Percentiles rank a stretch among this genome's conserved stretches.
Evolutionary conservation across 2,797 vertebrate species (phyloP).

Genomic region (Microcaecilia unicolor): DNA sequence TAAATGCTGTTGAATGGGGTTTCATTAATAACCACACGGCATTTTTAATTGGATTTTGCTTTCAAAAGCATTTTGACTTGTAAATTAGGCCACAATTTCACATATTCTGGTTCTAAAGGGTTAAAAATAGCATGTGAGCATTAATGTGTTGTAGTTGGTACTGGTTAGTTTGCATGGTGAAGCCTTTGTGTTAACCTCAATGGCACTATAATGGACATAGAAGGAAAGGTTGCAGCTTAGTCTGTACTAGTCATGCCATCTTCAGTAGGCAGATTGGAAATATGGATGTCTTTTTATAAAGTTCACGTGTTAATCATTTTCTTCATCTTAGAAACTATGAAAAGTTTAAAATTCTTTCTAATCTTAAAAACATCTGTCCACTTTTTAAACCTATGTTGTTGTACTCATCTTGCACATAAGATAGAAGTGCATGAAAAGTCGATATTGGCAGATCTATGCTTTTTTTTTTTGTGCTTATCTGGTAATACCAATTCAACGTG

Average conservation of each 20-base stretch:
- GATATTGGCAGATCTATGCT: neutral
- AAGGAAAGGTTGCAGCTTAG: slow-evolving; percentile 19
- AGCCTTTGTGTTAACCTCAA: slow-evolving; percentile 45
- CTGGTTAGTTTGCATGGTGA: slow-evolving; percentile 58
- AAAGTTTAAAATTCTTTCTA: slow-evolving; percentile 12
- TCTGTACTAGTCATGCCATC: slow-evolving; percentile 5
- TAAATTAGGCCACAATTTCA: too few species aligned
- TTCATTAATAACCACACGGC: slow-evolving; percentile 28
- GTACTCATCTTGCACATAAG: slow-evolving; percentile 5
- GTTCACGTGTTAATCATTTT: slow-evolving; percentile 17
- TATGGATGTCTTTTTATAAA: neutral
- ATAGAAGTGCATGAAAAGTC: neutral
- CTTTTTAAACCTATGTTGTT: slow-evolving; percentile 3
- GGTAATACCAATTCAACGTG: too few species aligned
- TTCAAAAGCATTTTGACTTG: too few species aligned
- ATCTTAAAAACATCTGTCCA: neutral
- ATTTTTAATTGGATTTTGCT: slow-evolving; percentile 7
- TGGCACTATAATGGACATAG: slow-evolving; percentile 22
- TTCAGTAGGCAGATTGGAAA: slow-evolving; percentile 10
- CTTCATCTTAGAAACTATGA: too few species aligned
- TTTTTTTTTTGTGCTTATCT: too few species aligned
- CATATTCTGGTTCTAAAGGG: slow-evolving; percentile 57
- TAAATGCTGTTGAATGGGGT: slow-evolving; percentile 17
- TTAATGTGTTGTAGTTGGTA: slow-evolving; percentile 56
- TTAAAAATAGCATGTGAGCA: slow-evolving; percentile 68